phyloP scores from a whole-genome alignment of 2,113 vertebrate species.

The Bos indicus region DNA sequence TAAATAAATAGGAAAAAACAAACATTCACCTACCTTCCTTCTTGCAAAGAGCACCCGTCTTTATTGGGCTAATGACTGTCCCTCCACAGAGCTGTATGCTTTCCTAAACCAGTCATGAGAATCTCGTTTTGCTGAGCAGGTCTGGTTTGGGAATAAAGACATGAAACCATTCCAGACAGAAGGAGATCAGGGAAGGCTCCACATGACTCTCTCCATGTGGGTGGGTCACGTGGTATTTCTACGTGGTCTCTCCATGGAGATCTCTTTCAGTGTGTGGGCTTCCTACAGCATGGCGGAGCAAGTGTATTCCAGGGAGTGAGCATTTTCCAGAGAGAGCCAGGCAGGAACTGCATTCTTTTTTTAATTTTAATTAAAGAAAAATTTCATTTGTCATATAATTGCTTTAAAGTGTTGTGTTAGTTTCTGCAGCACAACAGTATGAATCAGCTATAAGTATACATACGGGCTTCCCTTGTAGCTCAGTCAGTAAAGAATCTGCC shows the following conservation, averaged over 20 bases:
- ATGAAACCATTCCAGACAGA: neutral
- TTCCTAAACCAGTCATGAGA: no score
- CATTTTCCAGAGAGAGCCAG: neutral
- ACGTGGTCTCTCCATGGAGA: accelerated
- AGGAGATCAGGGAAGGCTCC: neutral
- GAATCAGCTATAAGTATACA: neutral
- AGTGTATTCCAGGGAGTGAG: neutral
- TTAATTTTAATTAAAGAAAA: neutral
- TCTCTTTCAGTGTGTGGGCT: neutral
- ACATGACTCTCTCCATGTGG: no score
- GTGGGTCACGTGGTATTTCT: neutral
- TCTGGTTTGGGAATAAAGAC: neutral
- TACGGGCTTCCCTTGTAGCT: neutral
- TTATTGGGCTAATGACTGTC: accelerated
- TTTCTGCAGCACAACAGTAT: neutral
- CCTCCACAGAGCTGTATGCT: neutral
- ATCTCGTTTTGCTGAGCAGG: neutral
- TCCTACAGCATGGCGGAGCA: accelerated
- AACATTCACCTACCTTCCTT: neutral
- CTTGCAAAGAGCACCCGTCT: accelerated
- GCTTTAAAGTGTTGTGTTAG: neutral
- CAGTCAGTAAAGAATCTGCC: no score
- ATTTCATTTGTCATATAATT: neutral
- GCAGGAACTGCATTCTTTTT: neutral
- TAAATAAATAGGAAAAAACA: neutral